Evolutionary conservation across 2,797 vertebrate genomes (phyloP), one percentile per base, ranked within the genome.

Genomic region (Cossypha caffra): DNA sequence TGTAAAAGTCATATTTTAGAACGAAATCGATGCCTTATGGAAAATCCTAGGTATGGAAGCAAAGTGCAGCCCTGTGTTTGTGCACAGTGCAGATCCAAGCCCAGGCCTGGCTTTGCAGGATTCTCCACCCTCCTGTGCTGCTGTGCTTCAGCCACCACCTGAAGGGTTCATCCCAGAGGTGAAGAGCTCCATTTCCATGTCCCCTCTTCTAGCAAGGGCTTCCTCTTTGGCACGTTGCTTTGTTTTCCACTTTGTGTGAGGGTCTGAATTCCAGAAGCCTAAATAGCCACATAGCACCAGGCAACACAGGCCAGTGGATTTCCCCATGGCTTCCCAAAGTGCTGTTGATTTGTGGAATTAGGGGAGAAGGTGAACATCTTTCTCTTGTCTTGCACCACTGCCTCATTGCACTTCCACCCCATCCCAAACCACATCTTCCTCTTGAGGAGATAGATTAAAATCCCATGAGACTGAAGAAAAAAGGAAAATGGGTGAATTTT

Each of bases 1-100:
- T 0, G 7, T 90, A 76, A 86, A 90, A 88, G 58, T 75, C 33
- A 8, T 51, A 54, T 81, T 90, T 92, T 54, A 74, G 88, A 78
- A 48, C 43, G 5, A 76, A 93, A 59, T 57, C 0, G 0, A 52
- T 52, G 71, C 82, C 72, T 88, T 81, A n/a, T 84, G 91, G 93
- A 78, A 95, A 91, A 48, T 42, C 31, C 33, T 24, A 43, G 78
- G 73, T 42, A 5, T 35, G 59, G 76, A 66, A 73, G 24, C 40
- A 45, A 76, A 47, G 18, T 2, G 6, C 73, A 92, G 38, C 24
- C 38, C 58, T 50, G 28, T 55, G 50, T 59, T 69, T 76, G 18
- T 76, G 48, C n/a, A 12, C 9, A 26, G 40, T 21, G 48, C 64
- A 37, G 33, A 37, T 43, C 24, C 63, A 84, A n/a, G 12, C 31